phyloP scores from a whole-genome alignment of 1,140 invertebrate species.

The Lepidurus packardi region DNA sequence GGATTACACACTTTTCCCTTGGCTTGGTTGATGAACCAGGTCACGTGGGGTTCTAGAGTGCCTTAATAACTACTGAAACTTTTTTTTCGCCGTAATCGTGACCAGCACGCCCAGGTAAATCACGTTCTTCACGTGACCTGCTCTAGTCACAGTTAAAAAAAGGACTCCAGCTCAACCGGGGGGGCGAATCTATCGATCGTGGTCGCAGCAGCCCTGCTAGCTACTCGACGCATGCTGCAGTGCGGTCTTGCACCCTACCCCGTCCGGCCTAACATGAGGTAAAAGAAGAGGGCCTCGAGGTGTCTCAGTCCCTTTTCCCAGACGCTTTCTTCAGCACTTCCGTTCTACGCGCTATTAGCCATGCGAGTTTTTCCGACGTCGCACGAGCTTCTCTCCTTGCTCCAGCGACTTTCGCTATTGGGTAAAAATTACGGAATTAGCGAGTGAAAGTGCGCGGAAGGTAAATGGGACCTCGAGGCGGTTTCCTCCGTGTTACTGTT shows the following conservation, averaged over 20 bases:
- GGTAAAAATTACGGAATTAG: no score
- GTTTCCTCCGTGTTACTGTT: no score
- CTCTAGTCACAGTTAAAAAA: background rate
- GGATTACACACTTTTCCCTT: background rate
- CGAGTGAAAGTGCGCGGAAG: no score
- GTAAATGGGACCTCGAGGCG: no score
- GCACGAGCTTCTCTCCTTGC: background rate
- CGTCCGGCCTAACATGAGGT: background rate
- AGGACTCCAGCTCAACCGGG: background rate
- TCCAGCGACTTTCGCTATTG: background rate
- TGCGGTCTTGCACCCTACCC: background rate
- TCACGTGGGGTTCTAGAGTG: background rate
- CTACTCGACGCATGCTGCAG: constrained; percentile 3
- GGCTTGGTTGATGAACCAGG: background rate
- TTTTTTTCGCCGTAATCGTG: background rate
- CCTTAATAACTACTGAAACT: no score
- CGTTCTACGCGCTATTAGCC: background rate
- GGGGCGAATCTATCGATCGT: background rate
- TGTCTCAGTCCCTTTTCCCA: no score
- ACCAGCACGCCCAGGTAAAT: background rate
- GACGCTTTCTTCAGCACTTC: background rate
- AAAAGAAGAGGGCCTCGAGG: background rate
- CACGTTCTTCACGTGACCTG: constrained; percentile 15
- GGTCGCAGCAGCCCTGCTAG: background rate
- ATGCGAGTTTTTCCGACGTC: background rate